Base-by-base conservation (phyloP, 1,140 invertebrate genomes). In the Ostrea denselamellosa region DNA sequence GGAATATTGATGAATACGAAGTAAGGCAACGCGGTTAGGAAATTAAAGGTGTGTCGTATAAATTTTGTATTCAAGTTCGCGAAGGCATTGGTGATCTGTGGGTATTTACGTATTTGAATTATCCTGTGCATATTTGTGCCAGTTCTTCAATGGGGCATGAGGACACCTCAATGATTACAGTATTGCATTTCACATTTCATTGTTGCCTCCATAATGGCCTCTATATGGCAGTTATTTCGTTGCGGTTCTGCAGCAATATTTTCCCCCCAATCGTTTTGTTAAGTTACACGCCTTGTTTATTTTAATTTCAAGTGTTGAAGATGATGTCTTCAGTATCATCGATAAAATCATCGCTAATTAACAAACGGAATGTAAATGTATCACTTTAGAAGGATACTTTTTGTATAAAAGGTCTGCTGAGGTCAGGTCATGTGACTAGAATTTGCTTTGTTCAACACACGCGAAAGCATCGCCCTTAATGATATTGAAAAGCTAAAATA, bases 321-420 rank as follows among this genome's bases (percentile, higher is more conserved):
- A 28, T 77, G 22, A 34, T 34, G 68, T 77, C 25, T 77, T 77
- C 68, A 25, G 68, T 34, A 14, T 34, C 10, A 25, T 14, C 12
- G 68, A 77, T 34, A 28, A 77, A 77, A 77, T 17, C 68, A 77
- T 10, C 22, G 68, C 10, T 77, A 10, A 10, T 25, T 28, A 28
- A 77, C 25, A 10, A 34, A 77, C 14, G 65, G 68, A 77, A 77
- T 77, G 68, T 77, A 77, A 34, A 77, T 77, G 68, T 34, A 77
- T 77, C 14, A 25, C 12, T 14, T 77, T 25, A 14, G 28, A 22
- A 77, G 25, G 28, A 77, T 28, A 28, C 9, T 77, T 77, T 22
- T 19, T 77, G 25, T 8, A 77, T 28, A 22, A 77, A 77, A 77
- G 68, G 68, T 34, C 25, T 14, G 10, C 25, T 34, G 22, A 71